A percentile compares a stretch with the other conserved stretches of the same genome.
phyloP scores from a whole-genome alignment of 1,140 invertebrate genomes.

The Subanguina moxae region DNA sequence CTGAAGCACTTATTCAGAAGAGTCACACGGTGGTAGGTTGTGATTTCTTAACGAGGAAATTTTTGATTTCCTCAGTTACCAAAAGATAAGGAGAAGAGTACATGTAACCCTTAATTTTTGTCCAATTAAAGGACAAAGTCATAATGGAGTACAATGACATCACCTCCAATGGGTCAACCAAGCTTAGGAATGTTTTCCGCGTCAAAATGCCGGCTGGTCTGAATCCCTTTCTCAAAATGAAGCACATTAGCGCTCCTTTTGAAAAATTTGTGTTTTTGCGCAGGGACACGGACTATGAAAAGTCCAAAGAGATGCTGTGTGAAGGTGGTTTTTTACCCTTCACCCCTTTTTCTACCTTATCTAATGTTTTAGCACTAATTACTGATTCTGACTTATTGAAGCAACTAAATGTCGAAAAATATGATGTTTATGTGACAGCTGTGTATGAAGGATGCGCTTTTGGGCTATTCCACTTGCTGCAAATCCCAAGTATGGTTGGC shows the following conservation, averaged over 20 bases:
- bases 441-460: neutral
- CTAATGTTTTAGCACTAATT: neutral
- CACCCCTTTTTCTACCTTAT: neutral
- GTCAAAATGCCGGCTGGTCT: neutral
- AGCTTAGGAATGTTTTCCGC: neutral
- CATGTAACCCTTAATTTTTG: too few species aligned
- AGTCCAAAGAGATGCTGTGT: neutral
- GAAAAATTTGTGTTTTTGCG: neutral
- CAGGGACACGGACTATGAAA: neutral
- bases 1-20: neutral
- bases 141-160: neutral
- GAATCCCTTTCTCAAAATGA: neutral
- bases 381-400: neutral
- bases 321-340: neutral
- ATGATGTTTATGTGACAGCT: neutral
- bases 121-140: neutral
- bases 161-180: neutral
- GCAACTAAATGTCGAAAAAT: neutral
- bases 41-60: neutral
- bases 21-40: neutral
- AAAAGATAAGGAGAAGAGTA: too few species aligned
- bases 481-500: slow-evolving; percentile 5
- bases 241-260: neutral
- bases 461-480: neutral
- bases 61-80: too few species aligned